Evolutionary conservation across 2,888 invertebrate genomes (phyloP), one percentile per base, ranked within the genome.

Genomic region (Odontomyia ornata): DNA sequence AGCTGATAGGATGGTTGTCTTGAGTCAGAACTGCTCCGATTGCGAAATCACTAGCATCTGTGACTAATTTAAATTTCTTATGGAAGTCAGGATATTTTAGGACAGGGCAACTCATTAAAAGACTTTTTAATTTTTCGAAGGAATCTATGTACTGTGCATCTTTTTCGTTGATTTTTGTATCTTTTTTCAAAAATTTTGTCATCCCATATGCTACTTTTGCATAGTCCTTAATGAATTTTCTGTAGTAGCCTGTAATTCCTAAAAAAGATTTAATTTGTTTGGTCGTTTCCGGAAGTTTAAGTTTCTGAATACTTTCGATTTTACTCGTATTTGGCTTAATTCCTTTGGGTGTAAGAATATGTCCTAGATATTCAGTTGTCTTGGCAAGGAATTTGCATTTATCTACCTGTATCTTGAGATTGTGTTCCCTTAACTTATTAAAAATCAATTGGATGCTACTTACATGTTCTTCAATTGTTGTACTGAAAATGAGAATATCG

Each of bases 401-500:
- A 18, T 56, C 56, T 18, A 56, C 56, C n/a, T 56, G 56, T 7
- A 56, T 18, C 56, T n/a, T n/a, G n/a, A n/a, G n/a, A n/a, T n/a
- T n/a, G n/a, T n/a, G n/a, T n/a, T n/a, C n/a, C n/a, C n/a, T n/a
- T n/a, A n/a, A n/a, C n/a, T n/a, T n/a, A n/a, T n/a, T n/a, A n/a
- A n/a, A n/a, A n/a, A n/a, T n/a, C 18, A 15, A n/a, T 56, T 56
- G 56, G 9, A 56, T 18, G 18, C 56, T 56, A 1, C n/a, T 18
- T 56, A 56, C 9, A 56, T 56, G 56, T 56, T 56, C 56, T n/a
- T 56, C 18, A 15, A 56, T 56, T 56, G 56, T n/a, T n/a, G n/a
- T n/a, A n/a, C n/a, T n/a, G n/a, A n/a, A n/a, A n/a, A n/a, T n/a
- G n/a, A n/a, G n/a, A 15, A 18, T 56, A 18, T n/a, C 18, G 18